Evolutionary conservation across 2,113 vertebrate genomes (phyloP), one percentile per base, ranked within the genome.

Genomic region (Strigops habroptila): DNA sequence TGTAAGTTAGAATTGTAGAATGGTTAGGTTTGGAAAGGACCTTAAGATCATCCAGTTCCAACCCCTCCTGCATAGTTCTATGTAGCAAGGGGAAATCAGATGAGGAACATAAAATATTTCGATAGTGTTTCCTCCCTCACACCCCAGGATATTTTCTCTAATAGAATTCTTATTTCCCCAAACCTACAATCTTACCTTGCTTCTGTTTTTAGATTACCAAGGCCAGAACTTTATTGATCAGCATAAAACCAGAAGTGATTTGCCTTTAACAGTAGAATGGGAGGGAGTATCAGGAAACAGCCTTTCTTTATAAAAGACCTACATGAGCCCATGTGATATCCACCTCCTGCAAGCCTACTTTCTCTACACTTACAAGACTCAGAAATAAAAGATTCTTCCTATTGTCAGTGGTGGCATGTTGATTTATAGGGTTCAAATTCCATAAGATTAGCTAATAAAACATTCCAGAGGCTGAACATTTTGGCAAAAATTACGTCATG

Each of bases 121-220:
- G 65, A 10, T 10, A 0, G 0, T n/a, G 27, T 48, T 77, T 80
- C 41, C 83, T 80, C 33, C 49, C 41, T 78, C 2, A 1, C 30
- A 71, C 14, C 19, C 31, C 70, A 71, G 27, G 21, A 60, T 41
- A 25, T 65, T 80, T 80, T 44, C 7, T 69, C 22, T 69, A 62
- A 65, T 6, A n/a, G 39, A 69, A 82, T 25, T 73, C 48, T 69
- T 69, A 27, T 21, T 49, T 85, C 9, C 17, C 25, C 17, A 28
- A 68, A 37, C 10, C 46, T 48, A 23, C 3, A 18, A 25, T 33
- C 64, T 55, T 44, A 57, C 12, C 12, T 65, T 39, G 18, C 28
- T 93, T 82, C 63, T 65, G 11, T 25, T 74, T 74, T 67, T 31
- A 55, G 13, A 48, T 60, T 70, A 48, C 14, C 11, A 80, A 37